phyloP scores from a whole-genome alignment of 2,797 vertebrate genomes.

The Carapus acus region DNA sequence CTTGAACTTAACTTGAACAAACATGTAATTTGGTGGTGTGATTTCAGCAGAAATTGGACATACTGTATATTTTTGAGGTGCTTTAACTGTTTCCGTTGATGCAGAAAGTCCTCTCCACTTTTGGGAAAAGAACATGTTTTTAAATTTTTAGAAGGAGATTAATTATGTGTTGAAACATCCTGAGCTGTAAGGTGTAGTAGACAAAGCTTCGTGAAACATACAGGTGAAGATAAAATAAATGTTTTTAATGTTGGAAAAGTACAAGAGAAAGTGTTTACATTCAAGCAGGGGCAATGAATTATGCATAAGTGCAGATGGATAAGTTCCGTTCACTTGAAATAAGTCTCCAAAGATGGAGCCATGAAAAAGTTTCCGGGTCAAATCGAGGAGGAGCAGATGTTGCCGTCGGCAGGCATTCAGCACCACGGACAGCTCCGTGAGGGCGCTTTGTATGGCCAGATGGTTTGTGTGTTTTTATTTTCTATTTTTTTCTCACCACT shows the following conservation, averaged over 20 bases:
- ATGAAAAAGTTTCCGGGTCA: not conserved
- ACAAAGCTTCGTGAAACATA: not conserved
- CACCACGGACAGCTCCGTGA: conserved; percentile 1
- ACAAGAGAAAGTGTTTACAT: no score
- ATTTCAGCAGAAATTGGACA: no score
- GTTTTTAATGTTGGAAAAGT: no score
- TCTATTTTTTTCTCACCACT: not conserved
- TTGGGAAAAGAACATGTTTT: no score
- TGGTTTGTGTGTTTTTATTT: not conserved
- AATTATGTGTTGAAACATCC: not conserved
- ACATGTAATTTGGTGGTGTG: no score
- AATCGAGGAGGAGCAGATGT: conserved; percentile 5
- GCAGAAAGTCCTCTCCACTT: no score
- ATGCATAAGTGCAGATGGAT: not conserved
- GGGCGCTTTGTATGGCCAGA: conserved; percentile 4
- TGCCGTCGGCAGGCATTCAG: not conserved
- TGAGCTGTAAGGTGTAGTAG: no score
- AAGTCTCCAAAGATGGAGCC: not conserved
- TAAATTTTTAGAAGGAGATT: not conserved
- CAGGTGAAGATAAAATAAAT: not conserved
- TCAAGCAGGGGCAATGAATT: not conserved
- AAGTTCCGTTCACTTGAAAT: not conserved
- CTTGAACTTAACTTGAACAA: no score
- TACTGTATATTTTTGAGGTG: no score
- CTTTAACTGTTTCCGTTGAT: no score